Base-by-base conservation (phyloP, 2,113 vertebrate species). In the Hucho hucho region DNA sequence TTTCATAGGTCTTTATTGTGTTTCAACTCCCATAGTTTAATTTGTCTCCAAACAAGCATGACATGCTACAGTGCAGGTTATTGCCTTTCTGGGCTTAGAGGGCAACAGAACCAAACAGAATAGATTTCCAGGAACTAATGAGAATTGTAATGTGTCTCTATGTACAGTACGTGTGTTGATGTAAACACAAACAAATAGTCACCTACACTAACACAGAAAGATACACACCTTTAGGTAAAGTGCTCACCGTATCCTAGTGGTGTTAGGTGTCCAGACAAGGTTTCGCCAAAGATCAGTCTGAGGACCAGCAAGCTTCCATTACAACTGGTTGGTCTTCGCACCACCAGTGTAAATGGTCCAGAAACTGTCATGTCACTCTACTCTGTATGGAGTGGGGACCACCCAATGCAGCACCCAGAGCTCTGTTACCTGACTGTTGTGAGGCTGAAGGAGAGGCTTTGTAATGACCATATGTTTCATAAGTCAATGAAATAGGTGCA, bases 31-130 rank as follows among this genome's bases (percentile, higher is more conserved):
- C n/a, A 12, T 76, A 63, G 74, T 79, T 70, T 75, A 80, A 72
- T 84, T 81, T 75, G 72, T 86, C 83, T 70, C 81, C 77, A 72
- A 25, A 70, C 84, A 83, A 86, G 88, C 89, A 91, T 88, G 87
- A 83, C 76, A 73, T 80, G 16, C 49, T 25, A 81, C 79, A 73
- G 76, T 12, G 81, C 32, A 29, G 69, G 43, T 25, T 18, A 18
- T 72, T 65, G 83, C 84, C 82, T 86, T 85, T 80, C 46, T 59
- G 73, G 79, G 71, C 81, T 75, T 78, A 53, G 56, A 72, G 83
- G 77, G 81, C 81, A 83, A 77, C 20, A 67, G 28, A 61, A 22
- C 58, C n/a, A 22, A 77, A 72, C 75, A 79, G 78, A 75, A 72
- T 66, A 76, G 82, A 88, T 74, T 75, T 76, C 61, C 75, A 81